Evolutionary conservation across 2,797 vertebrate species (phyloP).

Genomic region (Rhinichthys osculus): DNA sequence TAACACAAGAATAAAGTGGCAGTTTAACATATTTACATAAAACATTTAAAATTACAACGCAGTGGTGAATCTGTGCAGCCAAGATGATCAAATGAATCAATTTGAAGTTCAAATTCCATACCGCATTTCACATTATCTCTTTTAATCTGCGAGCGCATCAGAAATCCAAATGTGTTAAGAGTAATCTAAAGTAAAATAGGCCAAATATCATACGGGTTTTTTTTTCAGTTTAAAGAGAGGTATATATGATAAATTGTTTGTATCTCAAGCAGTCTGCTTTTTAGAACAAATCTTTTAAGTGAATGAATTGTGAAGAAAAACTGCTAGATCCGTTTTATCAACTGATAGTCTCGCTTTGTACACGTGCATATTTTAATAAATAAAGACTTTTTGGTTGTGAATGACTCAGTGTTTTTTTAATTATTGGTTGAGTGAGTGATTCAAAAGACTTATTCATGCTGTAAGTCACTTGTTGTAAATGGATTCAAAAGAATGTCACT

Average conservation of each 20-base stretch:
- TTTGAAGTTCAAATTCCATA: background rate
- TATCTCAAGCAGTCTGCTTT: background rate
- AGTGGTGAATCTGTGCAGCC: background rate
- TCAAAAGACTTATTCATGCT: background rate
- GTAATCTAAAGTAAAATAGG: too few species aligned
- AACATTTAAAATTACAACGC: background rate
- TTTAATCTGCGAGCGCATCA: background rate
- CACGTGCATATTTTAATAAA: background rate
- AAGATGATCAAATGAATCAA: background rate
- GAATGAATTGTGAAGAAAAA: background rate
- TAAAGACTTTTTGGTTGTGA: background rate
- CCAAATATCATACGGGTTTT: too few species aligned
- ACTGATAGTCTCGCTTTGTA: background rate
- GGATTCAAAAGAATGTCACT: background rate
- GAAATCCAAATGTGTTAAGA: background rate
- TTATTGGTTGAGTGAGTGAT: background rate
- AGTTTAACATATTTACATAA: background rate
- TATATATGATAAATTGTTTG: too few species aligned
- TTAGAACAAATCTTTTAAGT: background rate
- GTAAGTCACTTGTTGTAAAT: background rate
- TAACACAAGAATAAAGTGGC: background rate
- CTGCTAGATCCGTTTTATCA: background rate
- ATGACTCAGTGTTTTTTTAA: background rate
- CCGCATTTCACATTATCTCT: background rate
- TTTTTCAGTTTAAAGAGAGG: too few species aligned